A percentile compares a stretch with the other conserved stretches of the same genome.
These are phyloP conservation scores for Rhabdomys pumilio DNA, from an alignment of 2,797 vertebrate genomes.

Conservation along the genomic window DNA sequence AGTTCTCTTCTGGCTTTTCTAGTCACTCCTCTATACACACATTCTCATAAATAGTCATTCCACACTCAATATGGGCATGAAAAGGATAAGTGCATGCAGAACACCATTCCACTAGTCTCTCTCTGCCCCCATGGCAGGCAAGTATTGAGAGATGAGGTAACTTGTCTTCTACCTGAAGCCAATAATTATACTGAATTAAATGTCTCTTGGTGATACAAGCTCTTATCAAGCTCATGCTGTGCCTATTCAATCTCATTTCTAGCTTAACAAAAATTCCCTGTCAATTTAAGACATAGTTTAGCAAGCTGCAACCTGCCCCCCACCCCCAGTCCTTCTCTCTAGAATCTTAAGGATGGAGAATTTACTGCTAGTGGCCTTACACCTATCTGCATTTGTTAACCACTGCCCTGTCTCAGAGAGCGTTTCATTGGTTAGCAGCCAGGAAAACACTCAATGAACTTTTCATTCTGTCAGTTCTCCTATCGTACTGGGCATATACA, in stretches of 20 bases:
- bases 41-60: neutral
- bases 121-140: neutral
- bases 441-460: constrained; percentile 78
- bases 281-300: constrained; percentile 17
- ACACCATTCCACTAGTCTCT: neutral
- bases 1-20: neutral
- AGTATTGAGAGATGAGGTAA: neutral
- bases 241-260: constrained; percentile 49
- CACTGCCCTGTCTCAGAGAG: neutral
- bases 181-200: constrained; percentile 74
- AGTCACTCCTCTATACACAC: neutral
- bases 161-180: constrained; percentile 47
- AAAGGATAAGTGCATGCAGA: neutral
- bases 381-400: constrained; percentile 17
- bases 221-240: constrained; percentile 52
- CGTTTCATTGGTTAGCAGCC: constrained; percentile 65
- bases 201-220: constrained; percentile 55
- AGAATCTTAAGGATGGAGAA: constrained; percentile 17
- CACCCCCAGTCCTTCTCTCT: neutral
- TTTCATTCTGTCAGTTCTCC: constrained; percentile 64
- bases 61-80: neutral
- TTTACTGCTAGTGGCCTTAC: neutral
- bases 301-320: neutral
- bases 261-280: constrained; percentile 33
- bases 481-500: constrained; percentile 43